phyloP scores from a whole-genome alignment of 1,140 invertebrate species.

The Drosophila virilis region DNA sequence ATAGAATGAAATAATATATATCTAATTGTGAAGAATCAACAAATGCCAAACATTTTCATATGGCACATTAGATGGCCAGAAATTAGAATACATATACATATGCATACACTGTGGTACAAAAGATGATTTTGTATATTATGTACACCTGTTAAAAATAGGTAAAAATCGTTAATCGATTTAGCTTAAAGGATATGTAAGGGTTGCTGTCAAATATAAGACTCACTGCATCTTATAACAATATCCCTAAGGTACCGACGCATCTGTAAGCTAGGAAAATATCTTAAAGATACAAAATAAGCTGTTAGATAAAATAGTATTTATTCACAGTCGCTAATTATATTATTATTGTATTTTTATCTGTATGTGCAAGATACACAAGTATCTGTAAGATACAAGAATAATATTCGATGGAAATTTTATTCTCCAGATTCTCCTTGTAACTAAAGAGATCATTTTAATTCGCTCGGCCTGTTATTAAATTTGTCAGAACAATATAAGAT shows the following conservation, averaged over 20 bases:
- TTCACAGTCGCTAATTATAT: too few species aligned
- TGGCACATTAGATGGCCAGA: background rate
- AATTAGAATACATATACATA: background rate
- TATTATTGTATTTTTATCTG: too few species aligned
- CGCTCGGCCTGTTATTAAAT: too few species aligned
- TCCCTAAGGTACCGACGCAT: background rate
- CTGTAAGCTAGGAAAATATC: background rate
- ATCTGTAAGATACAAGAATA: background rate
- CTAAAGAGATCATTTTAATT: too few species aligned
- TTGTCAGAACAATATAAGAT: too few species aligned
- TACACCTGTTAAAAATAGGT: background rate
- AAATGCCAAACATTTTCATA: constrained; percentile 1
- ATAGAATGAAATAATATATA: background rate
- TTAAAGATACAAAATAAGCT: background rate
- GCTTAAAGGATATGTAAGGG: too few species aligned
- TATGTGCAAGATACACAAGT: too few species aligned
- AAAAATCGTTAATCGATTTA: too few species aligned
- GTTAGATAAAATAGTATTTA: background rate
- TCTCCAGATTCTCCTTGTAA: too few species aligned
- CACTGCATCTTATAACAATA: background rate
- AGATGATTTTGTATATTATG: background rate
- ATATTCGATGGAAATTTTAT: background rate
- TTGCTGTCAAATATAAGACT: background rate
- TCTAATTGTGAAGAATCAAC: constrained; percentile 8
- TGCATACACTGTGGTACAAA: background rate